A percentile compares a stretch with the other conserved stretches of the same genome.
phyloP scores from a whole-genome alignment of 2,797 vertebrate species.

The Pseudotriccus pelzelni region DNA sequence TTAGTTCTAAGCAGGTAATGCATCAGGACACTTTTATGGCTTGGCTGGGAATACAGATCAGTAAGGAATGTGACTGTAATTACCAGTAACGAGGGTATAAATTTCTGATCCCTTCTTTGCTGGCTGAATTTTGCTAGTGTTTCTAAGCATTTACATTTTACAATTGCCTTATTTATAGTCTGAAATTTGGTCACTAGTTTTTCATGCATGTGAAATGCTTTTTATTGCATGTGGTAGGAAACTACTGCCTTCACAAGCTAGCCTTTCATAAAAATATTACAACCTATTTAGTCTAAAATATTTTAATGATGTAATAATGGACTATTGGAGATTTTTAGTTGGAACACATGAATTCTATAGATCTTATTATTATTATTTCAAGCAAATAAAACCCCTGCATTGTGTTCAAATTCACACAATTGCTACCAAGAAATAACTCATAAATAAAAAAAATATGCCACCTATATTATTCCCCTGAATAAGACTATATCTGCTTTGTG shows the following conservation, averaged over 20 bases:
- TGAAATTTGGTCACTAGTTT: conserved; percentile 36
- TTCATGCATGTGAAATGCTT: conserved; percentile 45
- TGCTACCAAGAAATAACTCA: not conserved
- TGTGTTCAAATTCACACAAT: not conserved
- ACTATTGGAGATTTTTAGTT: not conserved
- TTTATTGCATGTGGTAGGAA: conserved; percentile 34
- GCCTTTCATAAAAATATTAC: conserved; percentile 17
- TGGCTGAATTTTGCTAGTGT: conserved; percentile 47
- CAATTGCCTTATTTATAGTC: conserved; percentile 61
- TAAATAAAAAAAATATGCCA: not conserved
- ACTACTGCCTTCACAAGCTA: not conserved
- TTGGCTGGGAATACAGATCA: conserved; percentile 59
- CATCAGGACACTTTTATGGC: conserved; percentile 53
- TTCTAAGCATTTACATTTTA: conserved; percentile 61
- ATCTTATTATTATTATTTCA: not conserved
- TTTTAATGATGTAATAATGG: conserved; percentile 4
- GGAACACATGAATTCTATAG: not conserved
- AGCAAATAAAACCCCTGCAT: not conserved
- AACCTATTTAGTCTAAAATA: not conserved
- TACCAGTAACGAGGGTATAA: conserved; percentile 70
- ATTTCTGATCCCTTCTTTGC: conserved; percentile 52
- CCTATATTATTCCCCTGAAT: not conserved
- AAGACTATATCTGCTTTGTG: not conserved
- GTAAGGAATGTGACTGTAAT: conserved; percentile 64
- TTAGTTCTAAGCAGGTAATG: conserved; percentile 52